Evolutionary conservation across 2,888 invertebrate genomes (phyloP).

Genomic region (Parnassius smintheus): DNA sequence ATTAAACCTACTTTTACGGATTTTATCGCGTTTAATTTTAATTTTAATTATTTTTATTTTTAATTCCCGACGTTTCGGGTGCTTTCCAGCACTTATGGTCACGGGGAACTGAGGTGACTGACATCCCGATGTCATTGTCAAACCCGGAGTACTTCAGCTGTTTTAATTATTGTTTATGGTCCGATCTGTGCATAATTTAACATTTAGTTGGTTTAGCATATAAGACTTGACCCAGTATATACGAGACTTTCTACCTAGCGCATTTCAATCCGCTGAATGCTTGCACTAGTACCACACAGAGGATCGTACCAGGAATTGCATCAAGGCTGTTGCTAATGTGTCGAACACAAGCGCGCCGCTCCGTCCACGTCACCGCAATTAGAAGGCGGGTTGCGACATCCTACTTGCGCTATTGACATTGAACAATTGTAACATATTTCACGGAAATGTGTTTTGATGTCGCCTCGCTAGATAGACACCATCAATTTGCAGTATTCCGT

Average conservation of each 20-base stretch:
- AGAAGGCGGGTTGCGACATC: slow-evolving; percentile 62
- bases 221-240: too few relatives aligned
- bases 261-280: slow-evolving; percentile 36
- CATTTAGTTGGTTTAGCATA: too few relatives aligned
- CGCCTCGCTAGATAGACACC: slow-evolving; percentile 39
- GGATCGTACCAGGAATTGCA: slow-evolving; percentile 61
- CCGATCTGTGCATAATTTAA: too few relatives aligned
- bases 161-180: too few relatives aligned
- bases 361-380: slow-evolving; percentile 62
- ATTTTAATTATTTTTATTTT: too few relatives aligned
- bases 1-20: too few relatives aligned
- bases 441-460: slow-evolving; percentile 68
- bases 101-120: too few relatives aligned
- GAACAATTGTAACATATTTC: slow-evolving; percentile 74
- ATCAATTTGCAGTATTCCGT: slow-evolving; percentile 28
- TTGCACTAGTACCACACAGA: slow-evolving; percentile 33
- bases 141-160: too few relatives aligned
- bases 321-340: slow-evolving; percentile 65
- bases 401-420: slow-evolving; percentile 69
- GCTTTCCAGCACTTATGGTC: too few relatives aligned
- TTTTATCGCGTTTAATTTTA: too few relatives aligned
- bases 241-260: neutral
- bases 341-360: slow-evolving; percentile 68
- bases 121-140: too few relatives aligned
- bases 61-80: too few relatives aligned